Evolutionary conservation across 2,888 invertebrate genomes (phyloP), one percentile per base, ranked within the genome.

Genomic region (Dolichopus griseipennis): DNA sequence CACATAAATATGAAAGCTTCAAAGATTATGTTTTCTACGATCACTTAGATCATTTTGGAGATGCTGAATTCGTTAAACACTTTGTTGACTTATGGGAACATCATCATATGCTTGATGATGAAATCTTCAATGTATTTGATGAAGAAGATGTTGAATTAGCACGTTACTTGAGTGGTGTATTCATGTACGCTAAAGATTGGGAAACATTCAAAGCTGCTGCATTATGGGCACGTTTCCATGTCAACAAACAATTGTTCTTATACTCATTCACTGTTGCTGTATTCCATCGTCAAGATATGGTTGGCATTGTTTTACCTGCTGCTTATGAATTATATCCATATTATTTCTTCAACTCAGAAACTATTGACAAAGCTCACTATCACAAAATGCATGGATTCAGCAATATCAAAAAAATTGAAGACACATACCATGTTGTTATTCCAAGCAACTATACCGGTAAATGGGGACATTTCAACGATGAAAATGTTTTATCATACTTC

Each of bases 121-220:
- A 77, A 71, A 72, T 76, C 8, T 80, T 78, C 75, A 73, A 74
- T 27, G 71, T 78, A 12, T 71, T 78, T 67, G 73, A 77, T 21
- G 75, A 76, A 0, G 75, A 76, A 27, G 77, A 79, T 64, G 73
- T 74, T 61, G 87, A 91, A 76, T 78, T 79, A 22, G 87, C 86
- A 12, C 76, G 84, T 6, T 85, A 86, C 8, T 79, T 91, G 27
- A 87, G 87, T 77, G 85, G 88, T 73, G 79, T 89, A 21, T 83
- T 92, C 70, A 85, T 84, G 79, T 87, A 85, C 69, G 89, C 90
- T 72, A 89, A 89, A 78, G 88, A 90, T 77, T 91, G 86, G 79
- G 84, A 87, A n/a, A 88, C 88, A 22, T 90, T 92, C 83, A 85
- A 87, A 78, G 86, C 87, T 74, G 87, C 87, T 2, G 89, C 88